phyloP scores from a whole-genome alignment of 2,888 invertebrate species.

The Ophion ventricosus region DNA sequence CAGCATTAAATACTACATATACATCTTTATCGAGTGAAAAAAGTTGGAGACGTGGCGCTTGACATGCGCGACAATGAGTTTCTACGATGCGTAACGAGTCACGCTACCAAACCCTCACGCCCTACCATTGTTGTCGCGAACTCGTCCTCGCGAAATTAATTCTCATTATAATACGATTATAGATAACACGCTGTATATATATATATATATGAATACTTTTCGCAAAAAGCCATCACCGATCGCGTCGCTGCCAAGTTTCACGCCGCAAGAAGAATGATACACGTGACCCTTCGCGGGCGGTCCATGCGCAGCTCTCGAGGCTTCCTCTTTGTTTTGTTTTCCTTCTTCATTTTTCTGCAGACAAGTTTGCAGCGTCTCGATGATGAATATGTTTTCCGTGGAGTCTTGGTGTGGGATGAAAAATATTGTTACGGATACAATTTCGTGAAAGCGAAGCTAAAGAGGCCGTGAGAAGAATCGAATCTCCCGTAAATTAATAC shows the following conservation, averaged over 20 bases:
- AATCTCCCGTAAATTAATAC: background rate
- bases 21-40: background rate
- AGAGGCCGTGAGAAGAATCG: background rate
- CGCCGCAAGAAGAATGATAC: slow-evolving; percentile 12
- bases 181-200: background rate
- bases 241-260: slow-evolving; percentile 3
- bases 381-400: slow-evolving; percentile 19
- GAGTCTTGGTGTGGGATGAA: background rate
- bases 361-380: slow-evolving; percentile 2
- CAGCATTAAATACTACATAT: background rate
- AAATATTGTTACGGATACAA: background rate
- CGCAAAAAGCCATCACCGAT: slow-evolving; percentile 28
- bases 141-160: slow-evolving; percentile 40
- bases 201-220: background rate
- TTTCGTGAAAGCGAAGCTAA: background rate
- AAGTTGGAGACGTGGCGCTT: background rate
- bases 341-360: background rate
- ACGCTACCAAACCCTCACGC: slow-evolving; percentile 47
- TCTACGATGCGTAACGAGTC: slow-evolving; percentile 28
- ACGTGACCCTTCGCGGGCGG: slow-evolving; percentile 8
- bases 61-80: slow-evolving; percentile 5
- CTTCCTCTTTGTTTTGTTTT: background rate
- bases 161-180: slow-evolving; percentile 24
- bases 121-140: slow-evolving; percentile 52
- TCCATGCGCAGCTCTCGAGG: slow-evolving; percentile 2